Conservation (phyloP, 2,797 vertebrate species). For the Lepus townsendii region DNA sequence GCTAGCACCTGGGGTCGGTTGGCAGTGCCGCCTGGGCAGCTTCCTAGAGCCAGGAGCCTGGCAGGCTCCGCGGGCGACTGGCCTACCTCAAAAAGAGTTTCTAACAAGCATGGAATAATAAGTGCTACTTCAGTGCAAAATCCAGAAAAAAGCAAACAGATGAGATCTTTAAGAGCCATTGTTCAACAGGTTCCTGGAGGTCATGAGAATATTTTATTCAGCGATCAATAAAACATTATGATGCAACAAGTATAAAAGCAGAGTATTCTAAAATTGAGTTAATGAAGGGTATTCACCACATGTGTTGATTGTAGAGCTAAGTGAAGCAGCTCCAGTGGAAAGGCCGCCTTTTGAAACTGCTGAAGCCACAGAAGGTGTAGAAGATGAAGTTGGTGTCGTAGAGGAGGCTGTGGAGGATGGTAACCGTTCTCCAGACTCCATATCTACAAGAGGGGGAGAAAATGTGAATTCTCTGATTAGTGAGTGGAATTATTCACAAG, state of each 20-base stretch:
- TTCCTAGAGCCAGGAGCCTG: no score
- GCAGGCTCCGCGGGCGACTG: no score
- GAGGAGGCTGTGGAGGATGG: constrained; percentile 90
- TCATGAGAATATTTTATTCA: neutral
- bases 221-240: neutral
- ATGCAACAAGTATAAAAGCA: neutral
- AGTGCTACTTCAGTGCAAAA: neutral
- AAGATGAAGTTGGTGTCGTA: constrained; percentile 92
- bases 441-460: constrained; percentile 90
- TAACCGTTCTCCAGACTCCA: constrained; percentile 96
- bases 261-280: constrained; percentile 45
- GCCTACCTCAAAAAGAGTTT: neutral
- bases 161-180: neutral
- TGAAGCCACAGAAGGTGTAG: constrained; percentile 88
- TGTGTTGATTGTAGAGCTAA: constrained; percentile 92
- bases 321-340: constrained; percentile 91
- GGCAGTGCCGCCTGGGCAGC: no score
- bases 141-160: constrained; percentile 10
- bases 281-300: constrained; percentile 91
- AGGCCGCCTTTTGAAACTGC: constrained; percentile 91
- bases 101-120: neutral
- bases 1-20: no score
- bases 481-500: neutral
- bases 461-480: neutral
- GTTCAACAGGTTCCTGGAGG: neutral